Conservation (phyloP, 2,888 invertebrate species). For the Lasiommata megera region DNA sequence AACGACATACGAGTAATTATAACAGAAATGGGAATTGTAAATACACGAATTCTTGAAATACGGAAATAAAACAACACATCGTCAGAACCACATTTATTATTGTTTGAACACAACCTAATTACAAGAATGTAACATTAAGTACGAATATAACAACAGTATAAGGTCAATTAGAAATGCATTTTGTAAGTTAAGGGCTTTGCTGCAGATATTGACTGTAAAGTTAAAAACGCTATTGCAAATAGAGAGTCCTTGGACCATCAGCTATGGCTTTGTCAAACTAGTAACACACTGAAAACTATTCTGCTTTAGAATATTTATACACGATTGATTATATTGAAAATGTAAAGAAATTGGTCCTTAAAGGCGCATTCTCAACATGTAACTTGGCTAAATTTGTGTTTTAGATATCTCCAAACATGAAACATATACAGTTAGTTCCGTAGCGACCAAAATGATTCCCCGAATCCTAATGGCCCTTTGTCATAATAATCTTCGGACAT, state of each 20-base stretch:
- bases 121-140: conserved; percentile 29
- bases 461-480: too few relatives aligned
- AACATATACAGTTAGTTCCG: too few relatives aligned
- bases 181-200: conserved; percentile 16
- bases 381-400: too few relatives aligned
- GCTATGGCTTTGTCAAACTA: too few relatives aligned
- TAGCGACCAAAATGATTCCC: too few relatives aligned
- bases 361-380: too few relatives aligned
- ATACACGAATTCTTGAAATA: conserved; percentile 11
- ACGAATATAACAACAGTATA: conserved; percentile 27
- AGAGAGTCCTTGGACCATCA: not conserved
- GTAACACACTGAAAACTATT: too few relatives aligned
- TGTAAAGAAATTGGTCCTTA: conserved; percentile 15
- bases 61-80: conserved; percentile 27
- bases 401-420: too few relatives aligned
- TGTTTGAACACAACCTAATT: conserved; percentile 40
- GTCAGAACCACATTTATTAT: conserved; percentile 36
- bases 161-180: conserved; percentile 22
- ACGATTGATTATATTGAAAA: not conserved
- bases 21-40: too few relatives aligned
- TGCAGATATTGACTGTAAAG: not conserved
- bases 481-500: too few relatives aligned
- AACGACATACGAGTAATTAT: too few relatives aligned
- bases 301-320: too few relatives aligned
- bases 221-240: not conserved